Evolutionary conservation across 1,140 invertebrate species (phyloP).

Genomic region (Caenorhabditis remanei): DNA sequence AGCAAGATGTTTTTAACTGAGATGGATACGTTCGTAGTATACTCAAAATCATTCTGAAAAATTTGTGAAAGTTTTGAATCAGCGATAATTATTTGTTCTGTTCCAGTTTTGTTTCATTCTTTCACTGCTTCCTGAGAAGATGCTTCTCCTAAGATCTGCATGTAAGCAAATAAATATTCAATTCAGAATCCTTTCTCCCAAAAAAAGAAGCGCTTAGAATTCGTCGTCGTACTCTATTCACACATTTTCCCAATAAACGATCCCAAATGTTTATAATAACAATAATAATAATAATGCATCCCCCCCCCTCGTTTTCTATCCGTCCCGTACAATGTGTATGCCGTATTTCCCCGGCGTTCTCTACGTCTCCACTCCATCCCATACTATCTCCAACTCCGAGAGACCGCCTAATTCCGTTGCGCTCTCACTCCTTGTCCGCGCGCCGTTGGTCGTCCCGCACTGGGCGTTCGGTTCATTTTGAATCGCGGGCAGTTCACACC

Average conservation of each 20-base stretch:
- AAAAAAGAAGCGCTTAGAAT: neutral
- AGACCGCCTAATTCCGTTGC: constrained; percentile 60
- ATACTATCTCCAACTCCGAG: neutral
- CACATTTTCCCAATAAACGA: constrained; percentile 1
- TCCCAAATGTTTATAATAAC: constrained; percentile 54
- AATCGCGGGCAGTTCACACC: constrained; percentile 51
- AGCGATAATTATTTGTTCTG: too few species aligned
- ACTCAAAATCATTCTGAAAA: too few species aligned
- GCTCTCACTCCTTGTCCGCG: neutral
- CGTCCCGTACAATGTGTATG: constrained; percentile 13
- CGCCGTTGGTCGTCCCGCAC: neutral
- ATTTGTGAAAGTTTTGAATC: too few species aligned
- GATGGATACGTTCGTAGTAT: too few species aligned
- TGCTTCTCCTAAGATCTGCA: too few species aligned
- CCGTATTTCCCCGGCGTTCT: neutral
- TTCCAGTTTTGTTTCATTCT: too few species aligned
- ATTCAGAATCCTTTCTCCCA: too few species aligned
- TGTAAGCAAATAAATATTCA: too few species aligned
- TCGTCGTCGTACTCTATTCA: neutral
- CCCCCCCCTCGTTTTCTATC: neutral
- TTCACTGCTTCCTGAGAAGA: too few species aligned
- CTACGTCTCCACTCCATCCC: neutral
- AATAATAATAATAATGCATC: constrained; percentile 45
- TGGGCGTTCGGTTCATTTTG: constrained; percentile 23
- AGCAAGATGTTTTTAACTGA: too few species aligned